A percentile compares a stretch with the other conserved stretches of the same genome.
Conservation (phyloP, 2,888 invertebrate genomes). For the Cabera pusaria region DNA sequence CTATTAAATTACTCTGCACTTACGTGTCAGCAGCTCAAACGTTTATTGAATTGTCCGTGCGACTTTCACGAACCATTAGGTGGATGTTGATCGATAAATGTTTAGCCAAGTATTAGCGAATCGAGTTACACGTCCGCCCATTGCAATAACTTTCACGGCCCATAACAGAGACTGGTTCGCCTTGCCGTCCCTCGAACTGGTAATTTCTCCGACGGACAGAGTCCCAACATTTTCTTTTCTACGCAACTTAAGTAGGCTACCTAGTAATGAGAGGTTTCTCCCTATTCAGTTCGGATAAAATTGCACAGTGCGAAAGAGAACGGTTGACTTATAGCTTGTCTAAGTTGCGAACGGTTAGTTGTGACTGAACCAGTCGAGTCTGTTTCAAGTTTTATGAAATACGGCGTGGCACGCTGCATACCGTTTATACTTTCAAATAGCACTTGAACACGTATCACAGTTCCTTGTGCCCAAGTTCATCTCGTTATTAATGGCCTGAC, state of each 20-base stretch:
- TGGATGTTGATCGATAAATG: conserved; percentile 26
- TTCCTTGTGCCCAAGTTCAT: conserved; percentile 37
- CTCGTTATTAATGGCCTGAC: conserved; percentile 52
- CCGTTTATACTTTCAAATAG: conserved; percentile 43
- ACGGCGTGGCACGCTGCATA: conserved; percentile 36
- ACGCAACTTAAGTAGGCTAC: conserved; percentile 68
- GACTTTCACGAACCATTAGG: conserved; percentile 25
- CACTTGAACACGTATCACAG: conserved; percentile 24
- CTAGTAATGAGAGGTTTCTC: conserved; percentile 69
- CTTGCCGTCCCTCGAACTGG: conserved; percentile 57
- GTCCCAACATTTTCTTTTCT: conserved; percentile 75
- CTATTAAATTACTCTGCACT: conserved; percentile 21
- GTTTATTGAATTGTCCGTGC: conserved; percentile 10
- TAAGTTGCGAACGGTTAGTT: conserved; percentile 31
- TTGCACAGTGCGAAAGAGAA: conserved; percentile 53
- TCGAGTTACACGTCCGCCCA: conserved; percentile 29
- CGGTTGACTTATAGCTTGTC: conserved; percentile 49
- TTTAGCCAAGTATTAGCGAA: conserved; percentile 35
- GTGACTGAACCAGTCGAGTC: conserved; percentile 42
- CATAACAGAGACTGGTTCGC: conserved; percentile 62
- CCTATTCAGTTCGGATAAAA: conserved; percentile 61
- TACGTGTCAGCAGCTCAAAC: conserved; percentile 17
- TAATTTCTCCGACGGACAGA: conserved; percentile 69
- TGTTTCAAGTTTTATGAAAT: conserved; percentile 47
- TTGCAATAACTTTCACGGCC: conserved; percentile 72